Conservation (phyloP, 2,888 invertebrate genomes). For the Vandiemenella viatica region DNA sequence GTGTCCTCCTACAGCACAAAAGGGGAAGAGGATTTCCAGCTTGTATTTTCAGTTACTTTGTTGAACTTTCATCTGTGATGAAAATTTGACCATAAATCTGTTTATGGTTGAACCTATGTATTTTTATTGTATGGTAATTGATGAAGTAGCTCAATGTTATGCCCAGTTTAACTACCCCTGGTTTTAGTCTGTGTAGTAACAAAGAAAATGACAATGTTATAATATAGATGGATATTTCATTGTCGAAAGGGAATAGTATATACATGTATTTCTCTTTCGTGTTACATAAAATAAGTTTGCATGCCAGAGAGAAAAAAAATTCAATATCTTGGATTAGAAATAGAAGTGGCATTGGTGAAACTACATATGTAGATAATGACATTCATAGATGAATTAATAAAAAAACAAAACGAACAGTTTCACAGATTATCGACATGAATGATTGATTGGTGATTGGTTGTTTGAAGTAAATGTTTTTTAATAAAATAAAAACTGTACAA, state of each 20-base stretch:
- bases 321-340: background rate
- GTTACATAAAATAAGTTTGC: background rate
- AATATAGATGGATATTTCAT: background rate
- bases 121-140: background rate
- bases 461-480: background rate
- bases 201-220: background rate
- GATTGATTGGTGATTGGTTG: background rate
- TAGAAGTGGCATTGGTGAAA: background rate
- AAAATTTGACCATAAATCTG: background rate
- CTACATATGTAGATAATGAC: background rate
- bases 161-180: background rate
- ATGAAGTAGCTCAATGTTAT: background rate
- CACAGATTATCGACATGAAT: background rate
- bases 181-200: background rate
- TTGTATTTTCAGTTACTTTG: background rate
- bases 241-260: background rate
- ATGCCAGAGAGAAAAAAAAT: background rate
- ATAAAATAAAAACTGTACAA: background rate
- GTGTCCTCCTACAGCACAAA: background rate
- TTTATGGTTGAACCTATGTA: background rate
- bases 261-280: background rate
- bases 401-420: too few species aligned
- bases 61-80: background rate
- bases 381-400: background rate
- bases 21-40: background rate